phyloP scores from a whole-genome alignment of 2,888 invertebrate species.

The Ischnura elegans region DNA sequence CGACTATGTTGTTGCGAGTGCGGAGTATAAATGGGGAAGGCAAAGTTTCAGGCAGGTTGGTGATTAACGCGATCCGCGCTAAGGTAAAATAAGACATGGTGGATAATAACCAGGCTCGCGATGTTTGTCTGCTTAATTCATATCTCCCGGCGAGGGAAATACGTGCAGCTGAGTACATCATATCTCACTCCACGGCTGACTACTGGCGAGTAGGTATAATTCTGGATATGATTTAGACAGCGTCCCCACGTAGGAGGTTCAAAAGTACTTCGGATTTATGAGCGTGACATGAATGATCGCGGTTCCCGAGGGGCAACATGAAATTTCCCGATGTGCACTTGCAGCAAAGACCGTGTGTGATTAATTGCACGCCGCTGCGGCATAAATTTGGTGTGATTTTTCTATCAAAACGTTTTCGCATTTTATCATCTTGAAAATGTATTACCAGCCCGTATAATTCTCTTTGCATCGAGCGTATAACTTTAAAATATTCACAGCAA shows the following conservation, averaged over 20 bases:
- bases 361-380: not conserved
- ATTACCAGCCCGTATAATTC: too few species aligned
- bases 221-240: not conserved
- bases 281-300: not conserved
- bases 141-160: not conserved
- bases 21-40: not conserved
- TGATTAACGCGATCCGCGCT: not conserved
- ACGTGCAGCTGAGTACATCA: not conserved
- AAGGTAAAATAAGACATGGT: constrained; percentile 17
- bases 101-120: not conserved
- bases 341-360: not conserved
- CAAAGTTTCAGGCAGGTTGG: not conserved
- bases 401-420: not conserved
- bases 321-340: not conserved
- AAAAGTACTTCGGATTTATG: not conserved
- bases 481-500: too few species aligned
- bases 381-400: not conserved
- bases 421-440: too few species aligned
- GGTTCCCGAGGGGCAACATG: not conserved
- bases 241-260: not conserved
- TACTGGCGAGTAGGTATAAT: not conserved
- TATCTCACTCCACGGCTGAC: not conserved
- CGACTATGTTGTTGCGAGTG: not conserved
- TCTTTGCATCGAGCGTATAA: too few species aligned
- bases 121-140: constrained; percentile 24